Percentiles rank a stretch among this genome's conserved stretches.
These are phyloP conservation scores for Azorinus chamasolen DNA, from an alignment of 2,888 invertebrate genomes.

Conservation along the genomic window DNA sequence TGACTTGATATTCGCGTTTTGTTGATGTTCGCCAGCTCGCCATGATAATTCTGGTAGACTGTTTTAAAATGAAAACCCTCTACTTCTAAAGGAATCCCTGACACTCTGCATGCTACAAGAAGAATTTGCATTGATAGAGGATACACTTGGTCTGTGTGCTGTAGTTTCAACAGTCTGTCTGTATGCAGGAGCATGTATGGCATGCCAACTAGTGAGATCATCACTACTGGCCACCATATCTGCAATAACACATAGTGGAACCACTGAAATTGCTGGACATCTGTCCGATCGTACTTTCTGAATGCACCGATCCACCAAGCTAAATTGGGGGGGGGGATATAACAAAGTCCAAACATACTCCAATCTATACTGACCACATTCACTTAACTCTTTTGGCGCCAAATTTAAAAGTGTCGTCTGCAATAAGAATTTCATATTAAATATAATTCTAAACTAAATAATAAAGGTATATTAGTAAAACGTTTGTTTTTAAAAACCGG, in stretches of 20 bases:
- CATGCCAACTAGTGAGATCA: constrained; percentile 18
- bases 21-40: constrained; percentile 52
- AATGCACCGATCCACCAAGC: constrained; percentile 36
- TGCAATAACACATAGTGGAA: constrained; percentile 44
- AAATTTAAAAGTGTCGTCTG: too few species aligned
- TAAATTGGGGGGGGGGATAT: constrained; percentile 60
- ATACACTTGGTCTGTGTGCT: constrained; percentile 12
- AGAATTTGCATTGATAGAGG: constrained; percentile 26
- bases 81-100: constrained; percentile 21
- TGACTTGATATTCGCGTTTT: constrained; percentile 48
- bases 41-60: constrained; percentile 42
- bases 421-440: too few species aligned
- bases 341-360: constrained; percentile 8
- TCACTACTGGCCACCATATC: constrained; percentile 20
- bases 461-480: too few species aligned
- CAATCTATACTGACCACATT: constrained; percentile 23
- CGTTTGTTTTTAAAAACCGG: too few species aligned
- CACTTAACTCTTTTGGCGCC: too few species aligned
- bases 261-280: constrained; percentile 11
- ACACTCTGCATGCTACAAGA: constrained; percentile 39
- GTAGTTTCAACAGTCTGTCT: constrained; percentile 4
- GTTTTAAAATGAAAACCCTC: constrained; percentile 34
- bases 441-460: too few species aligned
- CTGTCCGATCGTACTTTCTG: constrained; percentile 23
- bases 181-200: constrained; percentile 16